Conservation (phyloP, 1,140 invertebrate species). For the Cryptotermes secundus region DNA sequence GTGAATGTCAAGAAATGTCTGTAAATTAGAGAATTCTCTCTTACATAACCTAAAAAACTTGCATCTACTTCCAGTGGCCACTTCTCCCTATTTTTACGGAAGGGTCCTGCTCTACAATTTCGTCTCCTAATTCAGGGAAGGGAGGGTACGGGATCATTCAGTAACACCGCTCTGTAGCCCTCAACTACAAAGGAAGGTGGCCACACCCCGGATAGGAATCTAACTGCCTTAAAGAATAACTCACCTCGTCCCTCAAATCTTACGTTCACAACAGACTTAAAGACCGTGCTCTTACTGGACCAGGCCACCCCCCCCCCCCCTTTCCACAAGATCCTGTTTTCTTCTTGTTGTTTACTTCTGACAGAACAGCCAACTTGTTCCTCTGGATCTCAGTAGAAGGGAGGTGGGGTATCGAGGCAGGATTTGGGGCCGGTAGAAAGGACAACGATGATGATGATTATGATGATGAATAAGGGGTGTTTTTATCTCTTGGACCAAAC, state of each 20-base stretch:
- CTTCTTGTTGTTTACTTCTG: slow-evolving; percentile 3
- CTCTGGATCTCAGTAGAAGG: neutral
- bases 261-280: neutral
- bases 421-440: neutral
- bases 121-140: neutral
- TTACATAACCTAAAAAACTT: too few relatives aligned
- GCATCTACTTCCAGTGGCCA: neutral
- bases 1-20: too few relatives aligned
- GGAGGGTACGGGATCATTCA: neutral
- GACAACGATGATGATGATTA: neutral
- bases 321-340: neutral
- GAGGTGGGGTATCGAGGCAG: neutral
- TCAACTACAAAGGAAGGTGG: neutral
- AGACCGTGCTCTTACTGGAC: neutral
- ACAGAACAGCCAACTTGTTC: slow-evolving; percentile 6
- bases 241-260: neutral
- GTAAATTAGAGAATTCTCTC: too few relatives aligned
- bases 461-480: neutral
- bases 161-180: neutral
- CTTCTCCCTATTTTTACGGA: neutral
- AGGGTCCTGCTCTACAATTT: neutral
- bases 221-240: slow-evolving; percentile 7
- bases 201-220: slow-evolving; percentile 16
- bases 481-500: neutral
- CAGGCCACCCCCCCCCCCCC: neutral